A percentile compares a stretch with the other conserved stretches of the same genome.
Conservation (phyloP, 1,140 invertebrate species). For the Galleria mellonella region DNA sequence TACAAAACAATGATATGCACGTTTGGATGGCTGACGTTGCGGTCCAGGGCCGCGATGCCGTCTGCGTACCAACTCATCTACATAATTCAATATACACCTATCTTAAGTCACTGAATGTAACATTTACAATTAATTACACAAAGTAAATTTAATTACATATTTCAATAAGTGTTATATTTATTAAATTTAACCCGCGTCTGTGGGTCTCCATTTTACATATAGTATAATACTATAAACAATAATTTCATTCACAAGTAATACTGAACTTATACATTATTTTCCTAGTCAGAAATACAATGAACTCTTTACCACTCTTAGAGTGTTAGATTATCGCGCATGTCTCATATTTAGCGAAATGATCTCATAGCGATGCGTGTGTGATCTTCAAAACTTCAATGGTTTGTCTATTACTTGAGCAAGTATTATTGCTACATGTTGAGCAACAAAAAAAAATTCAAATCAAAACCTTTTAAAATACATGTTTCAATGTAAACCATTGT, state of each 20-base stretch:
- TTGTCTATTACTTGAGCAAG: too few species aligned
- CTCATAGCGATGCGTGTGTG: conserved; percentile 12
- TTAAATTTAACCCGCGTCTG: conserved; percentile 10
- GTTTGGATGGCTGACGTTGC: conserved; percentile 12
- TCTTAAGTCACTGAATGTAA: conserved; percentile 46
- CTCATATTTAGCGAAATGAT: not conserved
- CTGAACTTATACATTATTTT: conserved; percentile 10
- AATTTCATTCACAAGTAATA: conserved; percentile 15
- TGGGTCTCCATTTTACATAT: not conserved
- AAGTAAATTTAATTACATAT: conserved; percentile 35
- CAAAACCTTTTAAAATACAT: too few species aligned
- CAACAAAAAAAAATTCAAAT: not conserved
- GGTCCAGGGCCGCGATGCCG: conserved; percentile 15
- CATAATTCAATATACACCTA: conserved; percentile 38
- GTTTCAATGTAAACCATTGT: too few species aligned
- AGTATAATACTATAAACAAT: conserved; percentile 10
- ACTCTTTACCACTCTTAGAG: not conserved
- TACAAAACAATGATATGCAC: conserved; percentile 54
- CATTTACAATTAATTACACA: conserved; percentile 45
- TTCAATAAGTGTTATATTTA: conserved; percentile 15
- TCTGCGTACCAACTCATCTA: conserved; percentile 21
- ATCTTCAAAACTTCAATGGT: conserved; percentile 16
- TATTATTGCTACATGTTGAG: not conserved
- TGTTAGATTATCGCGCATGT: not conserved
- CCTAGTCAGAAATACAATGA: not conserved